These are phyloP conservation scores for Rhabdomys pumilio DNA, from an alignment of 2,797 vertebrate genomes.

Conservation along the genomic window DNA sequence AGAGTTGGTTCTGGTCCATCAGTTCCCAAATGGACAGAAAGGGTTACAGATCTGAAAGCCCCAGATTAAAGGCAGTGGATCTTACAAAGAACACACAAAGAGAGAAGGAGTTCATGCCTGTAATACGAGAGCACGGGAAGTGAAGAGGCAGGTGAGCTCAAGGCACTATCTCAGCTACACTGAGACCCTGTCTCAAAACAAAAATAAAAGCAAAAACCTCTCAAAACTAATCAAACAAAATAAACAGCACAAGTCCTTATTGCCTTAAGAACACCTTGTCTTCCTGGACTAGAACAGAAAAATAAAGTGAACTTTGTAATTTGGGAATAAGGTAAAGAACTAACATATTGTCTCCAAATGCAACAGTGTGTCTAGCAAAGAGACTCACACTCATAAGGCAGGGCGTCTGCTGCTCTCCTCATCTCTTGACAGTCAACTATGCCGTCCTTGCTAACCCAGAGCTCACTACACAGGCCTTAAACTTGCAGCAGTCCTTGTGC, in stretches of 20 bases:
- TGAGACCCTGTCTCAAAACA: not conserved
- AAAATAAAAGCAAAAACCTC: not conserved
- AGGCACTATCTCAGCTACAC: not conserved
- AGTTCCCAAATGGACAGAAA: not conserved
- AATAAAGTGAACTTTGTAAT: not conserved
- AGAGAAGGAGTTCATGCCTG: not conserved
- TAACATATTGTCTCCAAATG: not conserved
- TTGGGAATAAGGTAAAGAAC: not conserved
- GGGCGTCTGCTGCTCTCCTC: accelerated
- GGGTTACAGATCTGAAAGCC: not conserved
- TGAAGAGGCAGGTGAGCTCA: not conserved
- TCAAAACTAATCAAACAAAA: not conserved
- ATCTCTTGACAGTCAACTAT: not conserved
- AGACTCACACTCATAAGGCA: not conserved
- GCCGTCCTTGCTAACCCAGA: not conserved
- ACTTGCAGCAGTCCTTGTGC: not conserved
- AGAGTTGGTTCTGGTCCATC: not conserved
- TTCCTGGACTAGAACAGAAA: not conserved
- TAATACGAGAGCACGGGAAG: not conserved
- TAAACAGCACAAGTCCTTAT: not conserved
- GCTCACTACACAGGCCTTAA: not conserved
- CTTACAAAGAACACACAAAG: not conserved
- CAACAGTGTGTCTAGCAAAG: not conserved
- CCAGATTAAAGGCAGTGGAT: not conserved
- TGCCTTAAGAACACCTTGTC: not conserved